Conservation (phyloP, 2,113 vertebrate genomes). For the Alethe castanea region DNA sequence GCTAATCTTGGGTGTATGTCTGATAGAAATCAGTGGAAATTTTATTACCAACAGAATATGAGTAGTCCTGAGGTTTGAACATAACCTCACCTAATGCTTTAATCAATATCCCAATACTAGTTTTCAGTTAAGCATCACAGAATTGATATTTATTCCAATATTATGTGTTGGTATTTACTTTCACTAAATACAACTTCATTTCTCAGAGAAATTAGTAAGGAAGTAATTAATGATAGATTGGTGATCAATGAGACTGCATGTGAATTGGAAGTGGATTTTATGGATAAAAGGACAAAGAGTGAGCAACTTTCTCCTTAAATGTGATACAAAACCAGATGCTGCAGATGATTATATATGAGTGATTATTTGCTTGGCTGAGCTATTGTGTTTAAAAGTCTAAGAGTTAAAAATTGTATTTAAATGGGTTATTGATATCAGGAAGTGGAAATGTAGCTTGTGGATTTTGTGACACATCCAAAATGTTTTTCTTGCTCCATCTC, state of each 20-base stretch:
- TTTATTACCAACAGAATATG: not conserved
- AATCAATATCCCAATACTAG: not conserved
- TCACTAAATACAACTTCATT: not conserved
- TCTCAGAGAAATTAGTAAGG: not conserved
- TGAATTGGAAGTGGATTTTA: not conserved
- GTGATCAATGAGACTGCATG: not conserved
- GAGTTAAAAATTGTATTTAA: not conserved
- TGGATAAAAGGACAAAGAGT: not conserved
- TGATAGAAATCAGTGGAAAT: not conserved
- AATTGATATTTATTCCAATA: not conserved
- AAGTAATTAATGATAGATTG: not conserved
- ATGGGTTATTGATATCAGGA: not conserved
- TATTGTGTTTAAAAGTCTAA: not conserved
- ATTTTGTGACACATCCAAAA: not conserved
- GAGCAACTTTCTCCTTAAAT: not conserved
- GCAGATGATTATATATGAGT: not conserved
- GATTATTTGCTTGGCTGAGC: not conserved
- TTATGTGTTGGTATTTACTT: not conserved
- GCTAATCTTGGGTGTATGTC: not conserved
- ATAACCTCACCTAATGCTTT: not conserved
- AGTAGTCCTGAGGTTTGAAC: not conserved
- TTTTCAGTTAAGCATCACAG: not conserved
- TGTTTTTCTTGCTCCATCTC: not conserved
- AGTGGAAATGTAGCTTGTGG: not conserved
- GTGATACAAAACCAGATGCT: not conserved